Evolutionary conservation across 2,888 invertebrate species (phyloP), one percentile per base, ranked within the genome.

Genomic region (Tinea pellionella): DNA sequence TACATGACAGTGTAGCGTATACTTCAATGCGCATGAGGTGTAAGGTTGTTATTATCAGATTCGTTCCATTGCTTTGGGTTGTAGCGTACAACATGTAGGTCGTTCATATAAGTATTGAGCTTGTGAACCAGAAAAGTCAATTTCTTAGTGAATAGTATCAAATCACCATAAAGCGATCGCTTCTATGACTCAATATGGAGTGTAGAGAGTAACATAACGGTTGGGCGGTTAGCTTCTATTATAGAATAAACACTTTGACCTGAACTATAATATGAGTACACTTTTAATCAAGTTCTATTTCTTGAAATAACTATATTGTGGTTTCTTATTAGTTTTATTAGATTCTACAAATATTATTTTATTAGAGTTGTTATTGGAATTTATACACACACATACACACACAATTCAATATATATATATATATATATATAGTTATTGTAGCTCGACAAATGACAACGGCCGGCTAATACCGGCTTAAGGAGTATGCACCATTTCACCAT

Each of bases 61-160:
- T 62, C 62, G 62, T 61, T 62, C 61, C 61, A 61, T 62, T 16
- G 56, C 61, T 61, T 61, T 41, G 53, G 62, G 62, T 57, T 37
- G 30, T n/a, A n/a, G n/a, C n/a, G n/a, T n/a, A n/a, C n/a, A n/a
- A n/a, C n/a, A n/a, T n/a, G n/a, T 57, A 60, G 47, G 61, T 56
- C 59, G 59, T 59, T 61, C 58, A 58, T 58, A 43, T 55, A 59
- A 55, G 55, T 37, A 59, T 51, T 59, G 59, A 59, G 66, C 67
- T 69, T 68, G 73, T 56, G 53, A 74, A 71, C 72, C 69, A 70
- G 77, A 75, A 77, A 81, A 76, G 75, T 78, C 80, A 81, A 83
- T 83, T 77, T 78, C 75, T 71, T 72, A 74, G 74, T 77, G 78
- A 85, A 84, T 84, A 78, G 78, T 80, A 85, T 82, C 84, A 77